Percentiles rank a stretch among this genome's conserved stretches.
These are phyloP conservation scores for Chauna torquata DNA, from an alignment of 2,113 vertebrate species.

Conservation along the genomic window DNA sequence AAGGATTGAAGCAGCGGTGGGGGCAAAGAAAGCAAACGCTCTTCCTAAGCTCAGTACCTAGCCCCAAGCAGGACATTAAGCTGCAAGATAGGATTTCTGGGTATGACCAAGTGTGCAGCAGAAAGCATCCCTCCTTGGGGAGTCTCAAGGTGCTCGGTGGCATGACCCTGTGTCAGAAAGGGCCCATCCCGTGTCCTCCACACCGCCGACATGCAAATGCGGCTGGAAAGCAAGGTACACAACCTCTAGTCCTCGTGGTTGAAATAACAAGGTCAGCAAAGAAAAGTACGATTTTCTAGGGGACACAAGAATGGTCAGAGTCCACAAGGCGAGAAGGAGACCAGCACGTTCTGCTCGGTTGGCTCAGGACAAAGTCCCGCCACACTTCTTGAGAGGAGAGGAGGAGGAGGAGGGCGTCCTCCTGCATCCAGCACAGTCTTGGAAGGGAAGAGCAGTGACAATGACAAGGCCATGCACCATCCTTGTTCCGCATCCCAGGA, in stretches of 20 bases:
- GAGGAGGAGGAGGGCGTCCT: not conserved
- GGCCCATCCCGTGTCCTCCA: not conserved
- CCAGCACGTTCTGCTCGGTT: fast-evolving
- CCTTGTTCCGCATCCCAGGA: not conserved
- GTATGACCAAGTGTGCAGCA: not conserved
- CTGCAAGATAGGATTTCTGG: not conserved
- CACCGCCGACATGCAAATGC: fast-evolving
- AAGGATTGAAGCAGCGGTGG: not conserved
- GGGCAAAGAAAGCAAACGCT: not conserved
- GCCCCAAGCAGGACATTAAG: not conserved
- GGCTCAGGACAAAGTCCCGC: not conserved
- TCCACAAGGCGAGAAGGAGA: not conserved
- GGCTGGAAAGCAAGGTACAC: fast-evolving
- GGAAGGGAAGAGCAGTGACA: not conserved
- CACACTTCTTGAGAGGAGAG: not conserved
- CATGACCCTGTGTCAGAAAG: not conserved
- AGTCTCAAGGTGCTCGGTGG: not conserved
- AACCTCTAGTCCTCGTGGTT: not conserved
- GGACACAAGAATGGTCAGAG: not conserved
- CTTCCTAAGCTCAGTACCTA: not conserved
- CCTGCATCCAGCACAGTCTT: not conserved
- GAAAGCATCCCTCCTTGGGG: not conserved
- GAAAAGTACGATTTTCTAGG: not conserved
- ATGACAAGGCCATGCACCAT: fast-evolving
- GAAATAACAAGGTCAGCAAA: not conserved